These are phyloP conservation scores for Gymnothorax javanicus DNA, from an alignment of 2,797 vertebrate species.

Conservation along the genomic window DNA sequence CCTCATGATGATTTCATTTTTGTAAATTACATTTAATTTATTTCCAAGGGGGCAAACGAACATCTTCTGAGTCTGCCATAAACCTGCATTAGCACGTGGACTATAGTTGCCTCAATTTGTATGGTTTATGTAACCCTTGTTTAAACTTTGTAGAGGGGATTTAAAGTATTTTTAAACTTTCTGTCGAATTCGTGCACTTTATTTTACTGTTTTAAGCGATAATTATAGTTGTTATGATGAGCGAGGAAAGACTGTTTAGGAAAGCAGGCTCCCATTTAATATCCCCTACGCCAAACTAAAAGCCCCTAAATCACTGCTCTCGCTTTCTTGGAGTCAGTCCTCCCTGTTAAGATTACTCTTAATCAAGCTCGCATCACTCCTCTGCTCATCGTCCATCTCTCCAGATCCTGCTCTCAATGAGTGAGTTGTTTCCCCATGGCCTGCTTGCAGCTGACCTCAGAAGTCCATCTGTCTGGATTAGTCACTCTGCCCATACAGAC, in stretches of 20 bases:
- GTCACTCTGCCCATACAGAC: not conserved
- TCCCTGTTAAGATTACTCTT: not conserved
- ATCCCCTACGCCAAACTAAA: not conserved
- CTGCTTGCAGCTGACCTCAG: not conserved
- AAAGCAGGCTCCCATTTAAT: conserved; percentile 8
- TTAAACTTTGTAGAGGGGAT: not conserved
- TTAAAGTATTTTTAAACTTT: not conserved
- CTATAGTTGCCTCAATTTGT: not conserved
- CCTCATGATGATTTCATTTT: not conserved
- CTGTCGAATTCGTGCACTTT: not conserved
- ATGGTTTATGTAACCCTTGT: not conserved
- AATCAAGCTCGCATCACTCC: not conserved
- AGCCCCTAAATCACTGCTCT: not conserved
- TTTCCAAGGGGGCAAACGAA: not conserved
- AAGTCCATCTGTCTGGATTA: not conserved
- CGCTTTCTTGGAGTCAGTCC: not conserved
- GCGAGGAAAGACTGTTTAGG: not conserved
- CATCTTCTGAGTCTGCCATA: not conserved
- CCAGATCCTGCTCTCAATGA: not conserved
- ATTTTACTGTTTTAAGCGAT: not conserved
- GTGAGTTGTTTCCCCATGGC: not conserved
- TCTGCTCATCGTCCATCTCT: not conserved
- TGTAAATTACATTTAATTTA: not conserved
- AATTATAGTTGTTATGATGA: conserved; percentile 5
- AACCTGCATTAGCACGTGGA: not conserved